Conservation (phyloP, 1,140 invertebrate genomes). For the Camponotus vicinus region DNA sequence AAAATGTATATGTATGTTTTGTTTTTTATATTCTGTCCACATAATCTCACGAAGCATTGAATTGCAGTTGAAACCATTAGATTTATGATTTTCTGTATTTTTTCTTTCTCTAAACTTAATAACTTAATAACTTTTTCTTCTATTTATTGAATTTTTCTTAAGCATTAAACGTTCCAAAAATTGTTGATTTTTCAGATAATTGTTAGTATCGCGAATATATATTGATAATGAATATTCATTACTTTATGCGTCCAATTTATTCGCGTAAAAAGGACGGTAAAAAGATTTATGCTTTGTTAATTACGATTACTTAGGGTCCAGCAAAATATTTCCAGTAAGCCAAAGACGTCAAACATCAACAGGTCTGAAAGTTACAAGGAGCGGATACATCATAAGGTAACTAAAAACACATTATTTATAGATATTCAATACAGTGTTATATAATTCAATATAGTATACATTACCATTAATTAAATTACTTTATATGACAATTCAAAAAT, state of each 20-base stretch:
- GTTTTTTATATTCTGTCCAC: background rate
- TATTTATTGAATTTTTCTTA: background rate
- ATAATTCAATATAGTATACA: no score
- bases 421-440: background rate
- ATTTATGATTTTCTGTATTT: background rate
- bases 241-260: constrained; percentile 1
- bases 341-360: constrained; percentile 87
- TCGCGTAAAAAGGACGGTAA: constrained; percentile 61
- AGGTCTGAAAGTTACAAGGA: constrained; percentile 89
- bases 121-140: background rate
- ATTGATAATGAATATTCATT: constrained; percentile 6
- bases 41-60: background rate
- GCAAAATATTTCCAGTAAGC: constrained; percentile 86
- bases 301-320: constrained; percentile 82
- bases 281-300: constrained; percentile 70
- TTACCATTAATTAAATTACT: constrained; percentile 1
- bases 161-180: background rate
- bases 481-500: background rate
- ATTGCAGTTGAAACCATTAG: background rate
- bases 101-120: background rate
- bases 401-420: constrained; percentile 17
- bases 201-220: background rate
- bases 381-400: constrained; percentile 87
- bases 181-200: background rate
- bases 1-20: background rate